These are phyloP conservation scores for Rhingia campestris DNA, from an alignment of 2,888 invertebrate species.

Conservation along the genomic window DNA sequence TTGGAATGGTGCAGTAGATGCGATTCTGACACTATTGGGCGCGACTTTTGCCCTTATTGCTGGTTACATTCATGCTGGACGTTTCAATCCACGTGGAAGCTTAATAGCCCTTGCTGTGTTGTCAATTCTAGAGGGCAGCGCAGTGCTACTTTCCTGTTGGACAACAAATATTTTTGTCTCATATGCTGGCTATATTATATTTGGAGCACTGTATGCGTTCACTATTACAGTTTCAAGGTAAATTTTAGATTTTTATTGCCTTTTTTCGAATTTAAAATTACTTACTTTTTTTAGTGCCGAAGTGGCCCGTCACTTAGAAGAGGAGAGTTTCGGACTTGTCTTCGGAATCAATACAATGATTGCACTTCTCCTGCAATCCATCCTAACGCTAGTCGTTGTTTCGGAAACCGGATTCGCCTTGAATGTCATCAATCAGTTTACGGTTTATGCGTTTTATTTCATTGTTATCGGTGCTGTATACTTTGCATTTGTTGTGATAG, in stretches of 20 bases:
- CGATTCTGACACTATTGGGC: constrained; percentile 88
- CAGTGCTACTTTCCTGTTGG: constrained; percentile 85
- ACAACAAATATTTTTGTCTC: constrained; percentile 87
- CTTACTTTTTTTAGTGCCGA: constrained; percentile 86
- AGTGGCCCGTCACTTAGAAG: constrained; percentile 90
- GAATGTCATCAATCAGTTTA: constrained; percentile 78
- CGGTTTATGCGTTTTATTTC: constrained; percentile 81
- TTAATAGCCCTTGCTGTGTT: constrained; percentile 83
- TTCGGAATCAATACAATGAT: constrained; percentile 95
- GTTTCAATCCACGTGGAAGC: constrained; percentile 81
- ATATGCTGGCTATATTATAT: constrained; percentile 89
- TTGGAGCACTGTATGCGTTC: constrained; percentile 91
- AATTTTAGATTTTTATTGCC: too few relatives aligned
- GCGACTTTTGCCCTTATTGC: constrained; percentile 85
- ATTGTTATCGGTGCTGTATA: constrained; percentile 79
- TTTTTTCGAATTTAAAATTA: constrained; percentile 79
- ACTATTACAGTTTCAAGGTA: constrained; percentile 81
- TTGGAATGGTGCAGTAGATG: constrained; percentile 92
- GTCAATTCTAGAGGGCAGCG: constrained; percentile 84
- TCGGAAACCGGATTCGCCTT: constrained; percentile 79
- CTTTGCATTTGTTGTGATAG: constrained; percentile 77
- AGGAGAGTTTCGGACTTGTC: constrained; percentile 94
- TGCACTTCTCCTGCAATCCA: constrained; percentile 90
- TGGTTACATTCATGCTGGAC: constrained; percentile 81
- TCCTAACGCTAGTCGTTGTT: constrained; percentile 86